Evolutionary conservation across 2,797 vertebrate genomes (phyloP).

Genomic region (Leptodactylus fallax): DNA sequence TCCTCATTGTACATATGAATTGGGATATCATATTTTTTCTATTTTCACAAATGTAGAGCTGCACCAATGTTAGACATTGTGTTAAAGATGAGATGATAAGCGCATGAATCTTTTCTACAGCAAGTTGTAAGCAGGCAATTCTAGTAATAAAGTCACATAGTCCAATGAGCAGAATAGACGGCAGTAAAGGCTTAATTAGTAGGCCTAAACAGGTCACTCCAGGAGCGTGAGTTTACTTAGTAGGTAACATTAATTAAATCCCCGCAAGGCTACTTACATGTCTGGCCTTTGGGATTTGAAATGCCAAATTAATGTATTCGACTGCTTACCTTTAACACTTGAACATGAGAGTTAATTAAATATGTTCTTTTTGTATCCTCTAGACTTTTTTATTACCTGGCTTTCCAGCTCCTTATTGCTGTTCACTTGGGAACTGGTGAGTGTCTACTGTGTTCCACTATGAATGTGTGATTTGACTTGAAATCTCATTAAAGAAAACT

Average conservation of each 20-base stretch:
- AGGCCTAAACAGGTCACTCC: constrained; percentile 27
- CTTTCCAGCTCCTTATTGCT: constrained; percentile 27
- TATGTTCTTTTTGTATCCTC: constrained; percentile 49
- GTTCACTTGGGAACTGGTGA: constrained; percentile 44
- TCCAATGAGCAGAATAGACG: neutral
- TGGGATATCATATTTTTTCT: neutral
- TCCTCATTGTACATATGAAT: neutral
- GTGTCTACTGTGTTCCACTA: constrained; percentile 21
- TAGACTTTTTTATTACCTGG: constrained; percentile 44
- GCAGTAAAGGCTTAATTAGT: constrained; percentile 25
- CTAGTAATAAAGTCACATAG: neutral
- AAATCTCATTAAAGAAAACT: neutral
- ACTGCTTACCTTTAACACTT: constrained; percentile 38
- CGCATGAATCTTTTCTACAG: neutral
- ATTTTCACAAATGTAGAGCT: neutral
- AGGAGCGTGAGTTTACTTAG: constrained; percentile 50
- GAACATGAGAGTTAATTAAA: constrained; percentile 45
- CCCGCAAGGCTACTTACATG: constrained; percentile 1
- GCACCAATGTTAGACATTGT: neutral
- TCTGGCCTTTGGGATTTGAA: constrained; percentile 4
- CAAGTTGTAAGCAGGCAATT: constrained; percentile 1
- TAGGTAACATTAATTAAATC: constrained; percentile 38
- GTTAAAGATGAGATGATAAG: neutral
- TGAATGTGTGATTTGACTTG: neutral
- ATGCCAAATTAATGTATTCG: constrained; percentile 31